Conservation (phyloP, 2,888 invertebrate species). For the Rotaria socialis region DNA sequence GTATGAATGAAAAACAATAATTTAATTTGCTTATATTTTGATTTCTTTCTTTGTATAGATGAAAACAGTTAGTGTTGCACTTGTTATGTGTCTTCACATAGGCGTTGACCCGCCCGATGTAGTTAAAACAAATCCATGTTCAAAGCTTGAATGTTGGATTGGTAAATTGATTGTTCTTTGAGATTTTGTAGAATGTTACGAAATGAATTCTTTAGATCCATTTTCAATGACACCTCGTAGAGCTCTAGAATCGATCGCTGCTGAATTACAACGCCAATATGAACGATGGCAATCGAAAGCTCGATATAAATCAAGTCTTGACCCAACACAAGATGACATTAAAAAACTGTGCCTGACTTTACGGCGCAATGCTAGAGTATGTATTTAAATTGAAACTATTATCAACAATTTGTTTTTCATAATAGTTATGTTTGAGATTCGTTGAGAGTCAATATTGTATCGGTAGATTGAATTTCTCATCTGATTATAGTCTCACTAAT, state of each 20-base stretch:
- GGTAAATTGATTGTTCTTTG: slow-evolving; percentile 64
- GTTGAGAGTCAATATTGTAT: no score
- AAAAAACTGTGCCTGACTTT: slow-evolving; percentile 90
- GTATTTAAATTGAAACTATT: not conserved
- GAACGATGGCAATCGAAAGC: slow-evolving; percentile 98
- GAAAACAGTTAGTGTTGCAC: slow-evolving; percentile 96
- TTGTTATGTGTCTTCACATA: slow-evolving; percentile 92
- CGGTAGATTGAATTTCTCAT: no score
- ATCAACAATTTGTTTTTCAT: no score
- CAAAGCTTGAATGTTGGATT: slow-evolving; percentile 91
- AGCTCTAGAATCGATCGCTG: slow-evolving; percentile 84
- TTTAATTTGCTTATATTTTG: not conserved
- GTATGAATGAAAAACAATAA: not conserved
- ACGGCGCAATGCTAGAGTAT: slow-evolving; percentile 80
- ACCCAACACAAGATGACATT: slow-evolving; percentile 95
- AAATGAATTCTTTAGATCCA: slow-evolving; percentile 63
- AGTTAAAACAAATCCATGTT: slow-evolving; percentile 91
- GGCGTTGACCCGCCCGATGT: slow-evolving; percentile 99
- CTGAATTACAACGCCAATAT: slow-evolving; percentile 86
- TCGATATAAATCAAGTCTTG: slow-evolving; percentile 84
- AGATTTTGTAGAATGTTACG: not conserved
- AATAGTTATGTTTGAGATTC: no score
- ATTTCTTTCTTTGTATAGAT: slow-evolving; percentile 65
- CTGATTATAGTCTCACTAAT: no score
- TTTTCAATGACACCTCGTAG: slow-evolving; percentile 79